Conservation (phyloP, 1,140 invertebrate species). For the Agraylea sexmaculata region DNA sequence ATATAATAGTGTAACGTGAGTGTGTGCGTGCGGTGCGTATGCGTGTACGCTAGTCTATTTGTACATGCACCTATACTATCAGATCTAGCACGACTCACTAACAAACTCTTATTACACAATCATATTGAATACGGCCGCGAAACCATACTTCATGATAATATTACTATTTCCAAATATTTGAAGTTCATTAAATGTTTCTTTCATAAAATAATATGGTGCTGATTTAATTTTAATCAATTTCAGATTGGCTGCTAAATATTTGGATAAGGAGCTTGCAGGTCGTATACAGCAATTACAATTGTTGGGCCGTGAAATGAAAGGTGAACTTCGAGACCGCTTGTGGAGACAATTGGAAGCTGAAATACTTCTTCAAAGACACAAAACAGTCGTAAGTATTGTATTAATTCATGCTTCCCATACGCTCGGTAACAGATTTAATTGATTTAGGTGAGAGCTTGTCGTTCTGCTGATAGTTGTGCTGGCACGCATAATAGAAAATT, state of each 20-base stretch:
- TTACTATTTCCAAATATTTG: no score
- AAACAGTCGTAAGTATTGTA: conserved; percentile 55
- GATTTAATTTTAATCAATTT: conserved; percentile 10
- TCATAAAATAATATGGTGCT: no score
- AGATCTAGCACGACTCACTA: no score
- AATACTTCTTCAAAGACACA: conserved; percentile 74
- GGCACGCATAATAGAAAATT: no score
- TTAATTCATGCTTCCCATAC: background rate
- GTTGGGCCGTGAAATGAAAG: conserved; percentile 61
- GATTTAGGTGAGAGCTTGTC: conserved; percentile 15
- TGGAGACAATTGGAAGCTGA: conserved; percentile 81
- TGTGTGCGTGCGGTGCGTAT: no score
- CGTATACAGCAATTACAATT: conserved; percentile 80
- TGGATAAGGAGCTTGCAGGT: conserved; percentile 77
- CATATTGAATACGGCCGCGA: no score
- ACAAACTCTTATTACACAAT: no score
- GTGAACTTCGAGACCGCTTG: conserved; percentile 61
- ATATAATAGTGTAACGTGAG: conserved; percentile 4
- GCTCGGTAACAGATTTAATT: background rate
- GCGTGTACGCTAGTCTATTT: no score
- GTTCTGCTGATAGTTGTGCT: conserved; percentile 13
- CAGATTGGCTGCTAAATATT: conserved; percentile 67
- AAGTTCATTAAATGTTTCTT: no score
- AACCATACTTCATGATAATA: no score
- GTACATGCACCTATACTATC: no score